Evolutionary conservation across 2,888 invertebrate genomes (phyloP), one percentile per base, ranked within the genome.

Genomic region (Leucania comma): DNA sequence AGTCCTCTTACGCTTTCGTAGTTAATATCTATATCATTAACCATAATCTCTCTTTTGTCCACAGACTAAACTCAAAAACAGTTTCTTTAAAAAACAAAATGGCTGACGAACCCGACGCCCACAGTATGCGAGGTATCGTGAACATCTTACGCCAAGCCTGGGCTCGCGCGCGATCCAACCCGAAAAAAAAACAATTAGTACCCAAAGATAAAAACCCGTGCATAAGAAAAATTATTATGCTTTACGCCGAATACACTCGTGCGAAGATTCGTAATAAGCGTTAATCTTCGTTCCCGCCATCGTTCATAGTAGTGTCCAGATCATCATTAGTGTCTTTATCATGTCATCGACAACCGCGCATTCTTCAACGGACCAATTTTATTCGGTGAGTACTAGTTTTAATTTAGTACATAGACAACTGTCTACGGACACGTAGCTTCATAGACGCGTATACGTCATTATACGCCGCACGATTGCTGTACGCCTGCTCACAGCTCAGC

Each of bases 301-400:
- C 24, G 8, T 32, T n/a, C 22, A 5, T 24, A 32, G 22, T 2
- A 46, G 46, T n/a, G 0, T 20, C 17, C n/a, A n/a, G 10, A 20
- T 9, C n/a, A n/a, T 24, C 42, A 42, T 17, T 38, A 48, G 20
- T n/a, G 12, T 29, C 48, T 9, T n/a, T 35, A 1, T 14, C 26
- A 9, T 14, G 35, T 29, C 74, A n/a, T 32, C 62, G 17, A 48
- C 32, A 3, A 32, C 59, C 20, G 8, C 32, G 42, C 59, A 17
- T 17, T 0, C 1, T 10, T 29, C 42, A 72, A 59, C 12, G 35
- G 53, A 42, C 51, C n/a, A 42, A 20, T 48, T 14, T 17, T 12
- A 26, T 17, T 62, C 1, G 73, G 79, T 75, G 17, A 75, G 73
- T 72, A 10, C 24, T 54, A 68, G 3, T 8, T 59, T 50, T 59